Evolutionary conservation across 2,113 vertebrate species (phyloP).

Genomic region (Pelmatolapia mariae): DNA sequence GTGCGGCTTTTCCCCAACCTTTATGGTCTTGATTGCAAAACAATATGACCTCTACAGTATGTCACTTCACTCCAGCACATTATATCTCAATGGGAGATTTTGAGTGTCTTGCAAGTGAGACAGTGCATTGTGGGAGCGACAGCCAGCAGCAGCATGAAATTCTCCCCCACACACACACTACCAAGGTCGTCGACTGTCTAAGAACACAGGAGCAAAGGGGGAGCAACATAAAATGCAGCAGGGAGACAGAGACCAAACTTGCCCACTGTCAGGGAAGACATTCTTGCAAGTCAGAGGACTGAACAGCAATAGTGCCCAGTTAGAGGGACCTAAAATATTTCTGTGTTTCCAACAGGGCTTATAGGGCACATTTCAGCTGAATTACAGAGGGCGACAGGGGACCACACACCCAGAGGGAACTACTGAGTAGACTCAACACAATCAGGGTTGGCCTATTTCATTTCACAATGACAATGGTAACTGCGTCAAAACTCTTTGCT

Average conservation of each 20-base stretch:
- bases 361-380: slow-evolving; percentile 5
- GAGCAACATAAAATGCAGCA: slow-evolving; percentile 16
- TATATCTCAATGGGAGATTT: neutral
- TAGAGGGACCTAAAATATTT: slow-evolving; percentile 16
- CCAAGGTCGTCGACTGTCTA: slow-evolving; percentile 2
- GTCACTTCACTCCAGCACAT: neutral
- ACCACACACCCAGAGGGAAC: neutral
- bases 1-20: neutral
- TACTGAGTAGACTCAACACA: neutral
- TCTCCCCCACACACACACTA: slow-evolving; percentile 26
- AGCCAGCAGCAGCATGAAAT: slow-evolving; percentile 12
- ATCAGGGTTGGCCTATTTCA: neutral
- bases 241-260: neutral
- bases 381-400: neutral
- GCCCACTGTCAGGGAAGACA: neutral
- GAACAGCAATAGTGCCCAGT: neutral
- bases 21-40: neutral
- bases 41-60: neutral
- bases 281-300: neutral
- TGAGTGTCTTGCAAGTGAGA: slow-evolving; percentile 3
- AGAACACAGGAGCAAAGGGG: slow-evolving; percentile 16
- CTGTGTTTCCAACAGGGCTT: neutral
- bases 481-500: neutral
- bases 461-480: slow-evolving; percentile 12
- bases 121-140: neutral